Base-by-base conservation (phyloP, 2,113 vertebrate species). In the Apus apus region DNA sequence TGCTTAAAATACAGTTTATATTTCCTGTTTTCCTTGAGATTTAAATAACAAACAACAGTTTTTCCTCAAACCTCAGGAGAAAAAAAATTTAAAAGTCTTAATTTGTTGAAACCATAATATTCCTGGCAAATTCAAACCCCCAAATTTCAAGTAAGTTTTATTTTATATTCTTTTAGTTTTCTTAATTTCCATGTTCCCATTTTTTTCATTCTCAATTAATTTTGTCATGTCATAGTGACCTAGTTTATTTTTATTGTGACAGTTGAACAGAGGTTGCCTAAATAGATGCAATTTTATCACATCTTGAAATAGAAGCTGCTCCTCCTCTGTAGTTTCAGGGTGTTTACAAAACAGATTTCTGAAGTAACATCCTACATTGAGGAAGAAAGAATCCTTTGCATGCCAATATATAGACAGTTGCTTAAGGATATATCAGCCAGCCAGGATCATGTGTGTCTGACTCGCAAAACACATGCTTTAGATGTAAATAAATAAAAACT, bases 361-460 rank as follows among this genome's bases (percentile, higher is more conserved):
- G 1, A 74, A 89, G 71, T 8, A 83, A 56, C 3, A 1, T 67
- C 85, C 87, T 85, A 43, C 51, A 86, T 34, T 27, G 58, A 88
- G 50, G 87, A 92, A 76, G 54, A 58, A 82, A 89, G 45, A 56
- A 76, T 50, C 62, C 91, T 88, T 73, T 2, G 8, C 72, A 80
- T 94, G 57, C 85, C 82, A 83, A 32, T 11, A 58, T 90, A 58
- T 26, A 84, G 93, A 90, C 80, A 95, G 79, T 93, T 83, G 93
- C 94, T 96, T 74, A 84, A 95, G 95, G 95, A 94, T 86, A 94
- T 70, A 86, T 76, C 80, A 96, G 84, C 40, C 80, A 90, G 88
- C 70, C 74, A 62, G 89, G 58, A 96, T n/a, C 77, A 48, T 3
- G 27, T 0, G 0, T 50, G 72, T 95, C 92, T 96, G 93, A 86